phyloP scores from a whole-genome alignment of 2,113 vertebrate species.

The Odontesthes bonariensis region DNA sequence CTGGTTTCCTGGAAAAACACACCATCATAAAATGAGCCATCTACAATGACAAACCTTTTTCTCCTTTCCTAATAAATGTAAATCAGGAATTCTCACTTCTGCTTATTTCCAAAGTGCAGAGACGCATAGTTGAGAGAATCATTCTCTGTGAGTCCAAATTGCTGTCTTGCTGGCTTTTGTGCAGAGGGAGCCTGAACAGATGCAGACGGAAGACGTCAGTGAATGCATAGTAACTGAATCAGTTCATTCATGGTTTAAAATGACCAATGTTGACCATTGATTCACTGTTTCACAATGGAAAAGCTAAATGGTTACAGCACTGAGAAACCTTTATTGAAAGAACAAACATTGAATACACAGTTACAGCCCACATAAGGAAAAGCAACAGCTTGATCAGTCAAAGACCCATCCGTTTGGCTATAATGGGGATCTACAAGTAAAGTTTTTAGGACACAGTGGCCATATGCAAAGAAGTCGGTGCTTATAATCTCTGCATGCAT shows the following conservation, averaged over 20 bases:
- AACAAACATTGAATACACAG: not conserved
- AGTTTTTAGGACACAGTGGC: not conserved
- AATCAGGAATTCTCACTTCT: conserved; percentile 40
- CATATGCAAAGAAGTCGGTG: not conserved
- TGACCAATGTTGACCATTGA: not conserved
- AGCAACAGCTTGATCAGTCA: conserved; percentile 24
- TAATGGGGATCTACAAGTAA: not conserved
- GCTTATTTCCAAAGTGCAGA: conserved; percentile 46
- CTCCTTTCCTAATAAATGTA: not conserved
- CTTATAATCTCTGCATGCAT: not conserved
- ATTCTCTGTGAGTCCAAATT: not conserved
- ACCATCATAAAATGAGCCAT: not conserved
- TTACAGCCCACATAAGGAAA: not conserved
- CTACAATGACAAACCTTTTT: not conserved
- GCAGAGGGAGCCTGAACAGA: conserved; percentile 31
- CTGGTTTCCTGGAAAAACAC: conserved; percentile 32
- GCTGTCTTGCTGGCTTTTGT: conserved; percentile 10
- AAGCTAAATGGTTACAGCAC: conserved; percentile 1
- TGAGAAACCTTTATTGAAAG: conserved; percentile 2
- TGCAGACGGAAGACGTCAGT: conserved; percentile 13
- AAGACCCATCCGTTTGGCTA: not conserved
- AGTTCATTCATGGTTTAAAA: conserved; percentile 29
- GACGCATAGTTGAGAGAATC: conserved; percentile 60
- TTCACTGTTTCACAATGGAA: not conserved
- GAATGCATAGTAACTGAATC: conserved; percentile 22